A percentile compares a stretch with the other conserved stretches of the same genome.
Evolutionary conservation across 37 sponge, comb jelly and placozoan species (phyloP).

Genomic region (Corticium candelabrum): DNA sequence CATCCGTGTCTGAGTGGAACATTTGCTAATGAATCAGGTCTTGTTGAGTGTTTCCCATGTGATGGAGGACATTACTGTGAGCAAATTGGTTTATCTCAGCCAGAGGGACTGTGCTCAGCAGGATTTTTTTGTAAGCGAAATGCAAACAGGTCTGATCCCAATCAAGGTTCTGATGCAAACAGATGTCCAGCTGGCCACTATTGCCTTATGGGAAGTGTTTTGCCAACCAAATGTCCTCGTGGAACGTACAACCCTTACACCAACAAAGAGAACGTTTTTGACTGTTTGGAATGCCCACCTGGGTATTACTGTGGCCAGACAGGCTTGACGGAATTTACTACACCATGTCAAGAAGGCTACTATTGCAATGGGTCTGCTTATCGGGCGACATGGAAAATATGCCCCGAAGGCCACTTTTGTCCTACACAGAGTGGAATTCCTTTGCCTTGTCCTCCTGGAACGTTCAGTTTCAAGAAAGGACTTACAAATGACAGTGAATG

Average conservation of each 20-base stretch:
- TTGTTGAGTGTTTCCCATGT: constrained; percentile 18
- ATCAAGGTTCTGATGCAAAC: not conserved
- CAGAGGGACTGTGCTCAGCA: constrained; percentile 7
- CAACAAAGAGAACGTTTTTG: not conserved
- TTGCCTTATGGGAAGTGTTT: constrained; percentile 6
- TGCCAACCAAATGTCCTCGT: constrained; percentile 10
- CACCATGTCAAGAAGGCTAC: constrained; percentile 12
- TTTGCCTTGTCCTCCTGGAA: not conserved
- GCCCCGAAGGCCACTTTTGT: not conserved
- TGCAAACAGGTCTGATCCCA: not conserved
- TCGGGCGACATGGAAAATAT: not conserved
- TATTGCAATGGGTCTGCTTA: constrained; percentile 9
- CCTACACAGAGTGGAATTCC: not conserved
- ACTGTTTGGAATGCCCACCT: constrained; percentile 20
- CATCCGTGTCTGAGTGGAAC: constrained; percentile 24
- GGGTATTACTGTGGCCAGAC: constrained; percentile 16
- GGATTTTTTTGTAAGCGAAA: constrained; percentile 7
- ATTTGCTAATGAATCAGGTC: constrained; percentile 1
- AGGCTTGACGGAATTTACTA: constrained; percentile 2
- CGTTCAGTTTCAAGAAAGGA: not conserved
- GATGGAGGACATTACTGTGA: constrained; percentile 13
- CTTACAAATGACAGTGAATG: not conserved
- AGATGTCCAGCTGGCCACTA: constrained; percentile 17
- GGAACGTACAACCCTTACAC: constrained; percentile 6
- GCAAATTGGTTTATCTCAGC: not conserved